phyloP scores from a whole-genome alignment of 2,797 vertebrate genomes.

The Sardinella longiceps region DNA sequence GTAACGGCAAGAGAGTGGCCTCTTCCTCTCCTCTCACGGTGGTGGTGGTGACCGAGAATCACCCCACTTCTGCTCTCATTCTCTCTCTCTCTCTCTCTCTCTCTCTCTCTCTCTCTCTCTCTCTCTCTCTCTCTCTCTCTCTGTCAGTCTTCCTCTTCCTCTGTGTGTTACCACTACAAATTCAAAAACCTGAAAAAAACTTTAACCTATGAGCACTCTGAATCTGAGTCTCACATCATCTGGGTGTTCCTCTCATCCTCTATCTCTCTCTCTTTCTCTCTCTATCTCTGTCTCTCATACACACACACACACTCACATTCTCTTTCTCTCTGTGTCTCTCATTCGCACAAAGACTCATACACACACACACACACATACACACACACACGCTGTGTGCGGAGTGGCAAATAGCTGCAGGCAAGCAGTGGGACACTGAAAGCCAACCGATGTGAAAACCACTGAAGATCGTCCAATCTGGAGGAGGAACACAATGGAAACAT shows the following conservation, averaged over 20 bases:
- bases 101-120: constrained; percentile 44
- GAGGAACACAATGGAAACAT: constrained; percentile 56
- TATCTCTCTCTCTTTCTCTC: too few species aligned
- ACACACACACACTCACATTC: too few species aligned
- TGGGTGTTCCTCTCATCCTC: not conserved
- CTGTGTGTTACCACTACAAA: not conserved
- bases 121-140: constrained; percentile 48
- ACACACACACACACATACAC: too few species aligned
- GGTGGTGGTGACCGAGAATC: constrained; percentile 43
- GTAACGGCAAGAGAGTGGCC: not conserved
- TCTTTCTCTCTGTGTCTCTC: too few species aligned
- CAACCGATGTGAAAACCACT: not conserved
- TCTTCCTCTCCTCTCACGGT: constrained; percentile 50
- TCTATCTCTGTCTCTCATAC: too few species aligned
- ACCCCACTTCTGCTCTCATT: constrained; percentile 44
- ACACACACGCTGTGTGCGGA: not conserved
- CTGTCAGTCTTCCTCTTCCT: too few species aligned
- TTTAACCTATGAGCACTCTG: not conserved
- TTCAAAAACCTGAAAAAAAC: not conserved
- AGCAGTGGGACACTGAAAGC: too few species aligned
- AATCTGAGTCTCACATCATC: not conserved
- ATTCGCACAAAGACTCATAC: too few species aligned
- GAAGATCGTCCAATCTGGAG: constrained; percentile 27
- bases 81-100: constrained; percentile 37
- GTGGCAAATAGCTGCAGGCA: not conserved